Conservation (phyloP, 2,113 vertebrate genomes). For the Rhabdornis inornatus region DNA sequence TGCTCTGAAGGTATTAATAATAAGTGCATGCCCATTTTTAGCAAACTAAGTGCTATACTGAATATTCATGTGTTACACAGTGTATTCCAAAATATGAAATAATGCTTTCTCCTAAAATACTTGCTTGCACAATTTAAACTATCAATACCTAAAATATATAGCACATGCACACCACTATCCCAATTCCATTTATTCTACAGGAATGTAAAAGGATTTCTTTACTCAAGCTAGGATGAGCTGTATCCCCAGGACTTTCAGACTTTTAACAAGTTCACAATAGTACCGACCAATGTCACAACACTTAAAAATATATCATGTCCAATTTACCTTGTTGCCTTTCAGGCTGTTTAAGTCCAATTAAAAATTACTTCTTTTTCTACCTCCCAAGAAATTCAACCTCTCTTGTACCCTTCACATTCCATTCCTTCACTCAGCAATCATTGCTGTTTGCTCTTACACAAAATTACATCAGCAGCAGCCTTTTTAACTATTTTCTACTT, state of each 20-base stretch:
- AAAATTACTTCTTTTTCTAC: neutral
- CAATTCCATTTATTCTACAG: neutral
- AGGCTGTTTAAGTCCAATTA: neutral
- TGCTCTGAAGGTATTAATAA: neutral
- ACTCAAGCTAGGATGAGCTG: neutral
- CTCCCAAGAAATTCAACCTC: neutral
- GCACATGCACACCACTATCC: neutral
- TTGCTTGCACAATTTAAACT: neutral
- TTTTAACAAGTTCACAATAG: neutral
- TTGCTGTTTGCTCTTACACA: neutral
- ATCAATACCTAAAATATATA: neutral
- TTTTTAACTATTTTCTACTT: neutral
- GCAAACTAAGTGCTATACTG: neutral
- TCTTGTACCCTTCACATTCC: neutral
- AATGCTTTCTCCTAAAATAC: neutral
- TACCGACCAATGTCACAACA: neutral
- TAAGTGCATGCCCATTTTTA: neutral
- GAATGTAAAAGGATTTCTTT: neutral
- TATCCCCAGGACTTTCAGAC: neutral
- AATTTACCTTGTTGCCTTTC: neutral
- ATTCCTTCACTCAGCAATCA: neutral
- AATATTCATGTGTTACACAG: neutral
- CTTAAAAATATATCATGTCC: neutral
- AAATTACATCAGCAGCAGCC: neutral
- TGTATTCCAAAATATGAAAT: neutral